phyloP scores from a whole-genome alignment of 2,888 invertebrate species.

The Neoascia interrupta region DNA sequence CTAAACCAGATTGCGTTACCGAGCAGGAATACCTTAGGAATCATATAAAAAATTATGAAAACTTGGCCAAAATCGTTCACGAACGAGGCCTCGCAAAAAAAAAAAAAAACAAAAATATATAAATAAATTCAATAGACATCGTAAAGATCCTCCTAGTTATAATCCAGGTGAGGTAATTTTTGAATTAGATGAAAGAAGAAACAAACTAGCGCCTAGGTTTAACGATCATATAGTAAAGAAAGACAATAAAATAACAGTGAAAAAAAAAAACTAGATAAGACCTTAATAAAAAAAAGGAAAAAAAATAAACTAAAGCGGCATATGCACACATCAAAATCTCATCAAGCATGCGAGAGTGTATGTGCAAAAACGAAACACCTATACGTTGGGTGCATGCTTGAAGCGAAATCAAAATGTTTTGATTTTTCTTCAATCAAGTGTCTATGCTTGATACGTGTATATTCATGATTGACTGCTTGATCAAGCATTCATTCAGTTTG shows the following conservation, averaged over 20 bases:
- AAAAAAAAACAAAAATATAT: not conserved
- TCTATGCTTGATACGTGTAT: no score
- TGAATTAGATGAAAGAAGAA: not conserved
- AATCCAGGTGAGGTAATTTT: not conserved
- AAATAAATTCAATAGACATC: not conserved
- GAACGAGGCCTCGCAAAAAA: not conserved
- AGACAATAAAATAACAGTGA: not conserved
- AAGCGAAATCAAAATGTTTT: no score
- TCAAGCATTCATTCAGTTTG: no score
- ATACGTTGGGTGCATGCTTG: no score
- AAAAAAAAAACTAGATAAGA: no score
- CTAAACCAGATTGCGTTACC: not conserved
- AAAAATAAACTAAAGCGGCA: not conserved
- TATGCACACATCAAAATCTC: no score
- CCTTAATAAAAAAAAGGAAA: not conserved
- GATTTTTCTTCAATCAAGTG: no score
- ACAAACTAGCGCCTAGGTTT: conserved; percentile 47
- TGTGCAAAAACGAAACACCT: no score
- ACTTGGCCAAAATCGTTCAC: not conserved
- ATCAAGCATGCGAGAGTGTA: no score
- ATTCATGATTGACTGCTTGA: no score
- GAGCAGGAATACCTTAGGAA: not conserved
- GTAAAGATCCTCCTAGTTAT: not conserved
- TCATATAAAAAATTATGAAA: conserved; percentile 53
- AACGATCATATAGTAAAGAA: not conserved